These are phyloP conservation scores for Vannuccia rotundouncinata DNA, from an alignment of 2,888 invertebrate species.

Conservation along the genomic window DNA sequence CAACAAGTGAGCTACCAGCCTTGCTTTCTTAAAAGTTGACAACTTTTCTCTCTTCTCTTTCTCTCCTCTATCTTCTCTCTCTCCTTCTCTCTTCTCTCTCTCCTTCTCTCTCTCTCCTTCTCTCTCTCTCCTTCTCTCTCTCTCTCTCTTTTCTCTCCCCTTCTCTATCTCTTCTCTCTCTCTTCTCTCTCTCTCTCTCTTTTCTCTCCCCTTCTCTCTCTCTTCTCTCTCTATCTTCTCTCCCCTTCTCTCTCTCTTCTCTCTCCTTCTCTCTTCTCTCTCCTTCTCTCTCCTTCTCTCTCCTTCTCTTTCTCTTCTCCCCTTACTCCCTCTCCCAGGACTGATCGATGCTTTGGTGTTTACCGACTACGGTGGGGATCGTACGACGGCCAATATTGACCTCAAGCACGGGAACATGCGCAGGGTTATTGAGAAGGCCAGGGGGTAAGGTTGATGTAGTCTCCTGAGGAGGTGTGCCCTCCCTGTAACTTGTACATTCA, in stretches of 20 bases:
- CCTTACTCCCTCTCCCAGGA: conserved; percentile 47
- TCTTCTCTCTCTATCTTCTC: no score
- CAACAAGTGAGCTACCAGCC: conserved; percentile 61
- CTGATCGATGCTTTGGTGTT: conserved; percentile 50
- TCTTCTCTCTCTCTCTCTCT: no score
- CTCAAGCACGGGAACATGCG: conserved; percentile 50
- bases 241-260: no score
- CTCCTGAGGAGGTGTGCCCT: no score
- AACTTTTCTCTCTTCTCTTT: not conserved
- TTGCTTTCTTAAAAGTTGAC: no score
- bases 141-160: not conserved
- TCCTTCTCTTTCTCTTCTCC: conserved; percentile 16
- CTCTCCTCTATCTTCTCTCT: not conserved
- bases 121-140: conserved; percentile 37
- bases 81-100: conserved; percentile 22
- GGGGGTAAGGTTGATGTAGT: no score
- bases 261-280: no score
- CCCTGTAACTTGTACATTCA: no score
- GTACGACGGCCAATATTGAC: conserved; percentile 46
- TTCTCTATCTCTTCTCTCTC: no score
- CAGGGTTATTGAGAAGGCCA: no score
- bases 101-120: conserved; percentile 32
- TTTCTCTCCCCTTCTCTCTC: no score
- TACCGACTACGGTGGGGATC: conserved; percentile 52
- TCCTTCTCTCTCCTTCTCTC: conserved; percentile 34